phyloP scores from a whole-genome alignment of 2,797 vertebrate genomes.

The Acipenser ruthenus region DNA sequence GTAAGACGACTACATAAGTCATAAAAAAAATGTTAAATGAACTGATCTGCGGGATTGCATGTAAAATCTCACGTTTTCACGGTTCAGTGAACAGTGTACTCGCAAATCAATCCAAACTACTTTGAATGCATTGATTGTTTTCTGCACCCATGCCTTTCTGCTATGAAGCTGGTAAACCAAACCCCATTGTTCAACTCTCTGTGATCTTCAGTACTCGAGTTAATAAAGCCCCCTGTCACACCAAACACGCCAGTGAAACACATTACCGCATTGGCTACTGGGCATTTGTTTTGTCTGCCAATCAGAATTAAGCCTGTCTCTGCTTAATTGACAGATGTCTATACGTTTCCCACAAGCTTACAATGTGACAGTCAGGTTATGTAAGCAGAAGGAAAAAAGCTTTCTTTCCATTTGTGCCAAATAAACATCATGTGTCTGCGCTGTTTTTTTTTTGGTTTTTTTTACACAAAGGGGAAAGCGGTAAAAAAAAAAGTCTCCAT shows the following conservation, averaged over 20 bases:
- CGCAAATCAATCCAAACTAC: no score
- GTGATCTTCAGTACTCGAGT: no score
- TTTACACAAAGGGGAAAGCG: constrained; percentile 15
- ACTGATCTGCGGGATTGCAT: no score
- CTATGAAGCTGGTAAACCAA: no score
- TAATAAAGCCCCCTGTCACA: neutral
- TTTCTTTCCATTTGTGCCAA: neutral
- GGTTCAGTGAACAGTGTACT: no score
- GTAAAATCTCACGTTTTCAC: no score
- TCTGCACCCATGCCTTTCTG: no score
- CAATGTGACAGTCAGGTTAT: neutral
- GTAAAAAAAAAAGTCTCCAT: constrained; percentile 33
- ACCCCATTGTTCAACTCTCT: constrained; percentile 3
- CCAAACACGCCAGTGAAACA: neutral
- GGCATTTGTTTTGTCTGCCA: constrained; percentile 15
- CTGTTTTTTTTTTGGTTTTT: neutral
- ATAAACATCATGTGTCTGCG: neutral
- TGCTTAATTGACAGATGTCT: neutral
- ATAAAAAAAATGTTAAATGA: no score
- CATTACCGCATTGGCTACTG: neutral
- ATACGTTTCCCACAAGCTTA: neutral
- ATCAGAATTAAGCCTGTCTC: constrained; percentile 8
- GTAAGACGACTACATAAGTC: no score
- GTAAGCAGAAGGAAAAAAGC: constrained; percentile 6
- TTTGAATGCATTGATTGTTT: no score